A percentile compares a stretch with the other conserved stretches of the same genome.
phyloP scores from a whole-genome alignment of 2,113 vertebrate genomes.

The Telmatochromis bifrenatus region DNA sequence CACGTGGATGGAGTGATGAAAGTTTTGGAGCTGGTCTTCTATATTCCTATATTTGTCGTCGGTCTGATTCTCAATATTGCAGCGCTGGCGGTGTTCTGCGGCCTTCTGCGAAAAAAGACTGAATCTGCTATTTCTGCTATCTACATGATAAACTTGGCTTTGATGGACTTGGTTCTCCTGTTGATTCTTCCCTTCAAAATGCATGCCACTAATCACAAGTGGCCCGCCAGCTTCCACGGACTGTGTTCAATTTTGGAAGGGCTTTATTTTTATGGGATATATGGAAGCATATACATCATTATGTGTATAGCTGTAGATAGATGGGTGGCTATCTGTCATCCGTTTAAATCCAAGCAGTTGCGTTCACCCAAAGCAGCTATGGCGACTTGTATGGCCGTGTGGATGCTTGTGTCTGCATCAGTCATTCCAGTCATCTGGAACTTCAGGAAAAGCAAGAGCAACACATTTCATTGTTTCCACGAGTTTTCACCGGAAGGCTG shows the following conservation, averaged over 20 bases:
- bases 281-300: conserved; percentile 85
- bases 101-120: conserved; percentile 69
- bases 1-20: conserved; percentile 52
- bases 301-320: conserved; percentile 82
- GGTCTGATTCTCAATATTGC: conserved; percentile 75
- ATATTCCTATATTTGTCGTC: conserved; percentile 77
- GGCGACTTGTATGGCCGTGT: conserved; percentile 68
- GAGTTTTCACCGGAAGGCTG: conserved; percentile 71
- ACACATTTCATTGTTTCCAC: conserved; percentile 73
- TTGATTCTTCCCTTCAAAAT: conserved; percentile 81
- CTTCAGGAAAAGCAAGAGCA: conserved; percentile 3
- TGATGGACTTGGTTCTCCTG: conserved; percentile 82
- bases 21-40: conserved; percentile 65
- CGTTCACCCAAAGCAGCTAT: conserved; percentile 70
- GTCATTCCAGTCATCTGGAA: conserved; percentile 57
- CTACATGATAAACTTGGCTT: conserved; percentile 83
- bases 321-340: conserved; percentile 79
- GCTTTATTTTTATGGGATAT: conserved; percentile 83
- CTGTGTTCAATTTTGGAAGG: conserved; percentile 76
- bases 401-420: conserved; percentile 64
- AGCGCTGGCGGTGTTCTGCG: conserved; percentile 75
- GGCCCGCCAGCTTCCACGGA: background rate
- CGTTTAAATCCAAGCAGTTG: conserved; percentile 63
- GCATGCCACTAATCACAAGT: conserved; percentile 33
- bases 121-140: conserved; percentile 81